Conservation (phyloP, 2,113 vertebrate species). For the Fregetta grallaria region DNA sequence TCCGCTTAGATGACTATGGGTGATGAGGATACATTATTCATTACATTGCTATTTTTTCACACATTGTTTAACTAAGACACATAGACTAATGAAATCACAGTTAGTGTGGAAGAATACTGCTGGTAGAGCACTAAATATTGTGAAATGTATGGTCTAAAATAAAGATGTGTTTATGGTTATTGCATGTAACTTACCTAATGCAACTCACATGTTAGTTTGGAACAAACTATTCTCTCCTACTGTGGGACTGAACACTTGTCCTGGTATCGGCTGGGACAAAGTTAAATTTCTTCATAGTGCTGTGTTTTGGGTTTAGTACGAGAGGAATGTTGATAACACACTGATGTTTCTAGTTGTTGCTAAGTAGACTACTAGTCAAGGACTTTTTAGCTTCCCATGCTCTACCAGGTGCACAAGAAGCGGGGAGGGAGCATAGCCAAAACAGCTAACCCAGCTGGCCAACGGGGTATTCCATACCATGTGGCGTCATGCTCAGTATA, state of each 20-base stretch:
- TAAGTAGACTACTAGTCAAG: too few relatives aligned
- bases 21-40: neutral
- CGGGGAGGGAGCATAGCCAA: too few relatives aligned
- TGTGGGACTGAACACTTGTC: neutral
- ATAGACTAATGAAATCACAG: neutral
- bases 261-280: too few relatives aligned
- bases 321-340: too few relatives aligned
- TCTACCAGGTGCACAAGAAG: too few relatives aligned
- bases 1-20: rapidly evolving
- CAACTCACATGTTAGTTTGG: neutral
- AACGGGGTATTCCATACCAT: too few relatives aligned
- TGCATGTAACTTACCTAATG: neutral
- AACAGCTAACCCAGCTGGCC: too few relatives aligned
- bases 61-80: neutral
- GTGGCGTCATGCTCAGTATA: too few relatives aligned
- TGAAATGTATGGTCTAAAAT: neutral
- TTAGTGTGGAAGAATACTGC: neutral
- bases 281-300: too few relatives aligned
- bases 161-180: neutral
- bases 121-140: neutral
- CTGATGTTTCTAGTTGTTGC: too few relatives aligned
- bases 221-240: neutral
- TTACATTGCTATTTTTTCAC: neutral
- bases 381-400: too few relatives aligned
- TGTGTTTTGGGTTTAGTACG: too few relatives aligned